Percentiles rank a stretch among this genome's conserved stretches.
These are phyloP conservation scores for Synanthedon vespiformis DNA, from an alignment of 2,888 invertebrate genomes.

Conservation along the genomic window DNA sequence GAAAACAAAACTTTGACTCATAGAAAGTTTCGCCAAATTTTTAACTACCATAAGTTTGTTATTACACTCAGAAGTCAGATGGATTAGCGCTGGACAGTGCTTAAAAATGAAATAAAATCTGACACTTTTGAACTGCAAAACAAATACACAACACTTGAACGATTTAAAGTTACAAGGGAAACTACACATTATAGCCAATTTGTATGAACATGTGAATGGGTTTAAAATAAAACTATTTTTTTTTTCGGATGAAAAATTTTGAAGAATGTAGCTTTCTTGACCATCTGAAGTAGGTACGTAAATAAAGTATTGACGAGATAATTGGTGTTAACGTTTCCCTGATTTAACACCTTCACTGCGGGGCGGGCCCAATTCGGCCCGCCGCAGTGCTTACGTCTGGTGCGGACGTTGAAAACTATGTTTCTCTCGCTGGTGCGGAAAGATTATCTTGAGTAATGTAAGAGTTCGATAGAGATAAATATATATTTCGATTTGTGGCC, in stretches of 20 bases:
- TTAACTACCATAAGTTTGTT: too few relatives aligned
- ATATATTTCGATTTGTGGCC: too few relatives aligned
- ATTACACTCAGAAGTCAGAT: too few relatives aligned
- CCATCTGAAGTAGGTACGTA: background rate
- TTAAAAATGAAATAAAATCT: constrained; percentile 12
- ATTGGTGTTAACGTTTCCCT: too few relatives aligned
- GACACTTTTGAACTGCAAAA: background rate
- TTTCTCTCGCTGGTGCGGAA: background rate
- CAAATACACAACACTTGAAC: constrained; percentile 1
- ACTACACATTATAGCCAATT: background rate
- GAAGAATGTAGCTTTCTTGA: background rate
- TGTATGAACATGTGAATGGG: background rate
- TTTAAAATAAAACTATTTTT: background rate
- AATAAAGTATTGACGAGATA: background rate
- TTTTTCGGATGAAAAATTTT: background rate
- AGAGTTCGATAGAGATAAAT: background rate
- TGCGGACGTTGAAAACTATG: too few relatives aligned
- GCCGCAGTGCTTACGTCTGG: too few relatives aligned
- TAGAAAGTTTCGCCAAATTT: too few relatives aligned
- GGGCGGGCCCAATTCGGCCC: too few relatives aligned
- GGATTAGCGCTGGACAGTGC: constrained; percentile 18
- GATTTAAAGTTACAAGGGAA: constrained; percentile 3
- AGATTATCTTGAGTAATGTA: background rate
- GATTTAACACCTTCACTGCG: too few relatives aligned
- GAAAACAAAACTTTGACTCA: constrained; percentile 2